These are phyloP conservation scores for Aleiodes leptofemur DNA, from an alignment of 2,888 invertebrate species.

Conservation along the genomic window DNA sequence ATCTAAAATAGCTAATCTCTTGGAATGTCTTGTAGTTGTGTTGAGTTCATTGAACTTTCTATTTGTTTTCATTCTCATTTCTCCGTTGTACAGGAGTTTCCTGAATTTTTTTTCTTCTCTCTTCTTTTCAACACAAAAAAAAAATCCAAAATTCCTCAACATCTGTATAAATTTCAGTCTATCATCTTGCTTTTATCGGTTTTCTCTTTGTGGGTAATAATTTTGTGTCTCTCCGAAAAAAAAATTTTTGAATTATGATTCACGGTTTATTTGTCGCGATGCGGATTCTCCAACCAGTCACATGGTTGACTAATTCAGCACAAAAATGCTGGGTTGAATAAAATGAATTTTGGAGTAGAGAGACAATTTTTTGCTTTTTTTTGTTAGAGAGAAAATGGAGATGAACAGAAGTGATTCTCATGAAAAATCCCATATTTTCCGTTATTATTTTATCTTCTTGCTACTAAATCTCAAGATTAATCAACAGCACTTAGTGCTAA, in stretches of 20 bases:
- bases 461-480: not conserved
- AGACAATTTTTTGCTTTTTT: no score
- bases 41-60: conserved; percentile 35
- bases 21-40: not conserved
- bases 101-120: not conserved
- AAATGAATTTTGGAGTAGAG: not conserved
- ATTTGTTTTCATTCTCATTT: conserved; percentile 36
- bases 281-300: conserved; percentile 57
- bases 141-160: not conserved
- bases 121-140: not conserved
- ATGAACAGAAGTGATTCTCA: no score
- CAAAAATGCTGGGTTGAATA: not conserved
- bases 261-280: not conserved
- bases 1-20: conserved; percentile 39
- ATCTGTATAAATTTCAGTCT: conserved; percentile 2
- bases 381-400: no score
- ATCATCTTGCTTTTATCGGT: not conserved
- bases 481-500: not conserved
- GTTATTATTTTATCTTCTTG: no score
- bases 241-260: conserved; percentile 21
- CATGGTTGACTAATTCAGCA: conserved; percentile 57
- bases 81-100: not conserved
- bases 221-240: not conserved
- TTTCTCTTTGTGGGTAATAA: not conserved
- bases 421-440: no score